Base-by-base conservation (phyloP, 2,113 vertebrate genomes). In the Columba janthina region DNA sequence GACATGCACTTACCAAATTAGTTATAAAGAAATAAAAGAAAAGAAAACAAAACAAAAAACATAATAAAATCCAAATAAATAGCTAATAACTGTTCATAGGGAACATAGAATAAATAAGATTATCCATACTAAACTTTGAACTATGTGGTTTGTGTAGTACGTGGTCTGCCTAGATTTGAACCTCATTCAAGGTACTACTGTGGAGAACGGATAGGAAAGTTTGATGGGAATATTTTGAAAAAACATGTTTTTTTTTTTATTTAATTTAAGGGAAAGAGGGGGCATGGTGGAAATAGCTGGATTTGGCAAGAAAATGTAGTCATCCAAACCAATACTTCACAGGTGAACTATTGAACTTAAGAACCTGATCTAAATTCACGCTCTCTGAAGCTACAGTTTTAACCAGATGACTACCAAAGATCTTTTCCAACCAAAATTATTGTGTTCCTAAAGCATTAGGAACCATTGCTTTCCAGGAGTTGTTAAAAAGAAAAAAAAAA, bases 1-100 rank as follows among this genome's bases (percentile, higher is more conserved):
- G 28, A 25, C 8, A 36, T 19, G 5, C 6, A 60, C 17, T 44
- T 36, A 5, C 15, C 50, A 46, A 69, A 51, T 32, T 26, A 79
- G 9, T 72, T 73, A 69, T 9, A 16, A 51, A 24, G 34, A 31
- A 79, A 3, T 51, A 29, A 69, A 88, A 18, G 2, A 72, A 21
- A 64, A 38, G 11, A 38, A 38, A 38, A 38, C 11, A 38, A 38
- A 40, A 40, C 40, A 40, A 40, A 57, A 25, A 4, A 0, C 0
- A 1, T 6, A 75, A 40, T 13, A 72, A 64, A 75, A 72, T 64
- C 10, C 15, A 46, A 32, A 51, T 12, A 79, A 28, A 6, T 34
- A 65, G 2, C 11, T 66, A 11, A 16, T 50, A 81, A 62, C 2
- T 46, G 5, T 54, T 83, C 14, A 11, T 4, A 36, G 24, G 5